Percentiles rank a stretch among this genome's conserved stretches.
Evolutionary conservation across 2,888 invertebrate genomes (phyloP).

Genomic region (Pollenia angustigena): DNA sequence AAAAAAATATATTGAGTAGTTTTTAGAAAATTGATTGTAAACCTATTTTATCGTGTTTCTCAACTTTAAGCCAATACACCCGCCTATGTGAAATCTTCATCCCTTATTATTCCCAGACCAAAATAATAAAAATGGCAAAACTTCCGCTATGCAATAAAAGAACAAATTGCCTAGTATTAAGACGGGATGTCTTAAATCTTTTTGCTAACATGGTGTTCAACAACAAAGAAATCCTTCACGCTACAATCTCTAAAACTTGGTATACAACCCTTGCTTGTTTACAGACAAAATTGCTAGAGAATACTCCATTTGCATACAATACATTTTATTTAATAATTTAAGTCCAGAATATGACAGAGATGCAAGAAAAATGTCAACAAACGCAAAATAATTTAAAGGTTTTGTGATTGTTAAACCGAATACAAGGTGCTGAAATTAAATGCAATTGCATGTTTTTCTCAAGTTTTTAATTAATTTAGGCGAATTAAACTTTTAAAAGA

Average conservation of each 20-base stretch:
- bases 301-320: not conserved
- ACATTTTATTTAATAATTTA: slow-evolving; percentile 16
- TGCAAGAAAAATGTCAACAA: not conserved
- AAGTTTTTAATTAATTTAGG: too few species aligned
- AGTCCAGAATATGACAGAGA: slow-evolving; percentile 24
- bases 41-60: too few species aligned
- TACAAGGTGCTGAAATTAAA: too few species aligned
- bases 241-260: not conserved
- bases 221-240: not conserved
- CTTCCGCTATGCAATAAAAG: slow-evolving; percentile 33
- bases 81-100: too few species aligned
- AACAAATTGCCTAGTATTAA: not conserved
- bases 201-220: not conserved
- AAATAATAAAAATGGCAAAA: slow-evolving; percentile 4
- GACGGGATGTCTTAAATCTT: not conserved
- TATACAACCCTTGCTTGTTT: not conserved
- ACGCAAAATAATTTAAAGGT: not conserved
- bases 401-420: not conserved
- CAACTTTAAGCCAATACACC: too few species aligned
- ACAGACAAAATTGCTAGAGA: not conserved
- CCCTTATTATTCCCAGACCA: not conserved
- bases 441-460: too few species aligned
- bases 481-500: too few species aligned
- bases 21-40: too few species aligned
- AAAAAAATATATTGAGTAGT: too few species aligned